Conservation (phyloP, 2,888 invertebrate species). For the Drosophila formosana region DNA sequence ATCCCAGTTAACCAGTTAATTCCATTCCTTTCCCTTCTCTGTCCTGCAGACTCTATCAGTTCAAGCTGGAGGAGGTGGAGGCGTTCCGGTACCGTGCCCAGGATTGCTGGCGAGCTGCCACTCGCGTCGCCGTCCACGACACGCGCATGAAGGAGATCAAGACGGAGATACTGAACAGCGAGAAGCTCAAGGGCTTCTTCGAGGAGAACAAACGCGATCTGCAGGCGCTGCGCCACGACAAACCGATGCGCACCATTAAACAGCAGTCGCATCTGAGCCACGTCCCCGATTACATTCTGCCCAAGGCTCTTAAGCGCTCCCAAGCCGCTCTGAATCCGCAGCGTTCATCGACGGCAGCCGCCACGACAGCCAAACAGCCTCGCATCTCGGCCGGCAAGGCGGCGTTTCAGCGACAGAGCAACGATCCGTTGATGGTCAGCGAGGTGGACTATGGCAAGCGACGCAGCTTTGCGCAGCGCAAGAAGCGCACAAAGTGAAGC, state of each 20-base stretch:
- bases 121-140: conserved; percentile 96
- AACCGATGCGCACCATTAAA: conserved; percentile 93
- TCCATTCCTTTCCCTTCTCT: not conserved
- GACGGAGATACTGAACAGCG: conserved; percentile 95
- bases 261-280: conserved; percentile 94
- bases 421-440: conserved; percentile 83
- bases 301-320: conserved; percentile 89
- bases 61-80: conserved; percentile 97
- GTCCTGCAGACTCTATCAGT: conserved; percentile 92
- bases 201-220: conserved; percentile 96
- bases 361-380: conserved; percentile 43
- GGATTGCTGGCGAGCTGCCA: conserved; percentile 98
- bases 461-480: conserved; percentile 35
- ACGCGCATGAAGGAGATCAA: conserved; percentile 98
- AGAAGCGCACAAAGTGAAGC: conserved; percentile 38
- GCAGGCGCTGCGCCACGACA: conserved; percentile 93
- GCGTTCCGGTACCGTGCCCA: conserved; percentile 97
- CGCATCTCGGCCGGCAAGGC: conserved; percentile 77
- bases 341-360: not conserved
- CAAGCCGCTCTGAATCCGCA: conserved; percentile 83
- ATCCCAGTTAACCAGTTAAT: not conserved
- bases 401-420: conserved; percentile 79
- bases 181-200: conserved; percentile 96
- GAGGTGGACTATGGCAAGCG: conserved; percentile 83
- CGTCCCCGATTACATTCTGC: conserved; percentile 96